Base-by-base conservation (phyloP, 2,888 invertebrate genomes). In the Drosophila putrida region DNA sequence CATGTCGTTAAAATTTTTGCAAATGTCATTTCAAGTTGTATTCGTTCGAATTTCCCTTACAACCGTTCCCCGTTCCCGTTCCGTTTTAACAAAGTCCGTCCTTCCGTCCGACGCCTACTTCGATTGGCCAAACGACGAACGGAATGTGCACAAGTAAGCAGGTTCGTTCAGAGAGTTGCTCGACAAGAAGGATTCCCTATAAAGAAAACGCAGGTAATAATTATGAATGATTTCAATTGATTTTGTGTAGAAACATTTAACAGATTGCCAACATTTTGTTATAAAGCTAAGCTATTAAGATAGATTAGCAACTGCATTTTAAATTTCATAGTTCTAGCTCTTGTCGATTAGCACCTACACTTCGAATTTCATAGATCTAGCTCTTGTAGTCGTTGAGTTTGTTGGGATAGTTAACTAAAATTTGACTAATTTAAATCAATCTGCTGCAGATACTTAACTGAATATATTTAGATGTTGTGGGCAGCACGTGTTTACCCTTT, bases 1-100 rank as follows among this genome's bases (percentile, higher is more conserved):
- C 83, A 72, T 88, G 86, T 88, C 86, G 88, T 84, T 88, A 84
- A 88, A 88, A 88, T 88, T 82, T 88, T 84, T 80, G 84, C 84
- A 82, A 84, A 86, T 84, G 83, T 82, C 88, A 79, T 84, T 82
- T 85, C 79, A 85, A 78, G 67, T 86, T 83, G 80, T 55, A 74
- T 74, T 83, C 67, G 77, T 65, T 55, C 51, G 36, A 62, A 38
- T 25, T 57, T 47, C 13, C 25, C 31, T 20, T 31, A 20, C 6
- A 6, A 6, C 11, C 6, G 9, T 27, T 25, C 39, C 13, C 31
- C 10, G 27, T 8, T 8, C 35, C 13, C 59, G 8, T 15, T 31
- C 28, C 20, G n/a, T 20, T 20, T 20, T n/a, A 11, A 28, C n/a
- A 6, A 39, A 15, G n/a, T 44, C 31, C 20, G 11, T 13, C 15